Evolutionary conservation across 2,797 vertebrate species (phyloP), one percentile per base, ranked within the genome.

Genomic region (Pachyuromys duprasi): DNA sequence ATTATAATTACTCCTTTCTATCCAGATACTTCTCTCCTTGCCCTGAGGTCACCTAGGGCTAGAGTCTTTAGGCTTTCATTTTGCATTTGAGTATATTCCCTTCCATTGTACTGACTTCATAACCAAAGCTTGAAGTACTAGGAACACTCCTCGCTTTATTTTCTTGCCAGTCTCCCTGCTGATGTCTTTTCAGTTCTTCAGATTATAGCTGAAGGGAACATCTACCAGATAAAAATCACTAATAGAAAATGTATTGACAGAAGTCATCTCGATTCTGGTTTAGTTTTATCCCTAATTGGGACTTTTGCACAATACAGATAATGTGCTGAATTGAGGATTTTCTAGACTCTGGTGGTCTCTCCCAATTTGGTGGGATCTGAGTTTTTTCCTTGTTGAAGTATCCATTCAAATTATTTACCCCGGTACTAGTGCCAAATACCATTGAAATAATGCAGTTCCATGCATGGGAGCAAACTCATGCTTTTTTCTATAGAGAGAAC

Each of bases 101-200:
- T 28, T 39, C 57, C 0, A 5, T 84, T 33, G 22, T 36, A 12
- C 49, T 55, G 33, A 3, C 55, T 22, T 6, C 39, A 60, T 49
- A 31, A 3, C 67, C 39, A 72, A 72, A 53, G 28, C 78, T 49
- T 67, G 8, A 89, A 0, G 26, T 33, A 3, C 31, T 87, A n/a
- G 7, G 18, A 18, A 60, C 65, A 63, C 0, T 1, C 5, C 11
- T 0, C 78, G 31, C 81, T 79, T 93, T 33, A 20, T 76, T 82
- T 92, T 87, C 70, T 78, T 39, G 26, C 18, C n/a, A 74, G 33
- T 42, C 8, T 60, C 67, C 70, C 83, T 84, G 70, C 67, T 89
- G 42, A 49, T 78, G 8, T 78, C 67, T 78, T 94, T 89, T 97
- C 70, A 57, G 8, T 86, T 90, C 92, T 97, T 96, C 89, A 95